A percentile compares a stretch with the other conserved stretches of the same genome.
Conservation (phyloP, 2,113 vertebrate genomes). For the Oncorhynchus mykiss region DNA sequence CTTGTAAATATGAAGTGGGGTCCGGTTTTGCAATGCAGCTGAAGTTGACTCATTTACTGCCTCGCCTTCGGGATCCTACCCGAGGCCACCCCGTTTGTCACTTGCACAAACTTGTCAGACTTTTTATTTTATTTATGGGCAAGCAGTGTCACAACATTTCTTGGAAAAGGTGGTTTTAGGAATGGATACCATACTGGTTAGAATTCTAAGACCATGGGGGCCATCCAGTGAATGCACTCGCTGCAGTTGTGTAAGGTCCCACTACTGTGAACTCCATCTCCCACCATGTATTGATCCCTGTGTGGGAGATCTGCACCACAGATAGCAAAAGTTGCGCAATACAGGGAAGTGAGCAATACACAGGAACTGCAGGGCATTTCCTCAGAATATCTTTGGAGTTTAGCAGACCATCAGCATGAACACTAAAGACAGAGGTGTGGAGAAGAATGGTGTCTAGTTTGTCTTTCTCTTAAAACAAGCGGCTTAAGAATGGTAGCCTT, state of each 20-base stretch:
- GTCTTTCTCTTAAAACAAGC: too few species aligned
- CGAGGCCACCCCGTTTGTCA: slow-evolving; percentile 47
- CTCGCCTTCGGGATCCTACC: too few species aligned
- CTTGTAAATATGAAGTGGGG: slow-evolving; percentile 18
- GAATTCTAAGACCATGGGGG: not conserved
- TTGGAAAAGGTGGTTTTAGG: slow-evolving; percentile 28
- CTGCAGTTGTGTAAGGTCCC: not conserved
- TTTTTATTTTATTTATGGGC: too few species aligned
- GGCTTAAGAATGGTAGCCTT: too few species aligned
- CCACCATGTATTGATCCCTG: not conserved
- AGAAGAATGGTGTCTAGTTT: too few species aligned
- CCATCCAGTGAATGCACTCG: not conserved
- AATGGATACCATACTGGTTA: not conserved
- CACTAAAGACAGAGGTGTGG: too few species aligned
- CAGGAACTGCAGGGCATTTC: too few species aligned
- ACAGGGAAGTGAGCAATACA: not conserved
- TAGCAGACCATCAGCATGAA: too few species aligned
- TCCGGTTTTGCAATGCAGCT: not conserved
- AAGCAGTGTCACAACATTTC: not conserved
- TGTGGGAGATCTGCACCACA: not conserved
- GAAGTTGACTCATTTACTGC: not conserved
- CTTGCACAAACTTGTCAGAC: slow-evolving; percentile 64
- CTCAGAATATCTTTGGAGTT: too few species aligned
- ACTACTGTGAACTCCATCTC: not conserved
- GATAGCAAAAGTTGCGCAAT: not conserved